Evolutionary conservation across 2,113 vertebrate genomes (phyloP), one percentile per base, ranked within the genome.

Genomic region (Larimichthys polyactis): DNA sequence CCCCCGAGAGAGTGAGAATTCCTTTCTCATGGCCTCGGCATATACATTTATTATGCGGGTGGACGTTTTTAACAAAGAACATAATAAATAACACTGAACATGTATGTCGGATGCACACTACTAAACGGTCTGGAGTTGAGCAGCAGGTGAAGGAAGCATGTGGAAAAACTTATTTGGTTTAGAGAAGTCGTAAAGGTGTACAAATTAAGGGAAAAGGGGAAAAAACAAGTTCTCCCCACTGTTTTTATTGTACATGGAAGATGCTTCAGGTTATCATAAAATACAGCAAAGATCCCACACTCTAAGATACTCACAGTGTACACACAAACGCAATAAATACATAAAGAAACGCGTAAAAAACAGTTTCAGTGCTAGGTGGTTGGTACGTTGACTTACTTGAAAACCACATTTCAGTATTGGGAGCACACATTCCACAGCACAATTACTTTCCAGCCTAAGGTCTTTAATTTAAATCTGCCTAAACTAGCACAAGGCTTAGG

Each of bases 251-350:
- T 59, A 62, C 58, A 83, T 12, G 11, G 88, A 88, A 90, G 88
- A 91, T 80, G 93, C 89, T 92, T 81, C 62, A 87, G 92, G 92
- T 90, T 74, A 91, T 90, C 44, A 87, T 94, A 90, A 94, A 95
- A 89, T 68, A 70, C 49, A 85, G 44, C 40, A 60, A 70, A 32
- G 60, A 78, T 62, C 40, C 83, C 43, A 85, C 58, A 75, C 57
- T 76, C 52, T 11, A 27, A 36, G 63, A 80, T 54, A 17, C 68
- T 81, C 46, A 51, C 55, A 65, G 29, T 27, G 29, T 17, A 68
- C 22, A 0, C 16, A 59, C 43, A 80, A 65, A 52, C 43, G 69
- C 22, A 58, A 29, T 46, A 58, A 75, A 82, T 54, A 65, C 52
- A 62, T 16, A 27, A 29, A 49, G 74, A 65, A 64, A 70, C 17